phyloP scores from a whole-genome alignment of 1,140 invertebrate species.

The Atta colombica region DNA sequence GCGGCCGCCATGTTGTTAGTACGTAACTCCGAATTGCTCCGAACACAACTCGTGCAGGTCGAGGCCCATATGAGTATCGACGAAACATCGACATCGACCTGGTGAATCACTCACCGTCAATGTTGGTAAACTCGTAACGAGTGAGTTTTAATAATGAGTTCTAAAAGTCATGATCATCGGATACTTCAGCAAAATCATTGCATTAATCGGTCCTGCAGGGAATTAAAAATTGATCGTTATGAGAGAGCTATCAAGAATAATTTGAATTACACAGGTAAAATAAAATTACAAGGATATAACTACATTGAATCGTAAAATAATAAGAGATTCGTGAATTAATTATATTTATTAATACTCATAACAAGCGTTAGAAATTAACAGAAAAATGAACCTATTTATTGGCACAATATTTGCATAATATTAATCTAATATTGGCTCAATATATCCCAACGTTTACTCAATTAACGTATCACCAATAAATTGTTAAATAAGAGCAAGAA shows the following conservation, averaged over 20 bases:
- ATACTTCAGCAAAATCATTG: neutral
- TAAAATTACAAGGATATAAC: neutral
- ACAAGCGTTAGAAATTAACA: neutral
- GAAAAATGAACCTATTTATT: neutral
- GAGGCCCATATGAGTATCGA: neutral
- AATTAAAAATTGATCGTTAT: neutral
- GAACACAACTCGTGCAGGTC: neutral
- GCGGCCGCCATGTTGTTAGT: constrained; percentile 76
- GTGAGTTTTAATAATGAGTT: neutral
- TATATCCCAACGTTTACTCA: too few relatives aligned
- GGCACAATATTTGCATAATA: too few relatives aligned
- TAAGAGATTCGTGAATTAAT: too few relatives aligned
- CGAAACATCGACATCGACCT: constrained; percentile 7
- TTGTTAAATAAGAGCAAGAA: neutral
- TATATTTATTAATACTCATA: neutral
- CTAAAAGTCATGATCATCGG: neutral
- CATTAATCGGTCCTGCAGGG: too few relatives aligned
- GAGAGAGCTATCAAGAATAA: neutral
- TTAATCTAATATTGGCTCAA: too few relatives aligned
- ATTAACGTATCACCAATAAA: too few relatives aligned
- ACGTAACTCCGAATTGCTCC: constrained; percentile 57
- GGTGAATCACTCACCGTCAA: constrained; percentile 30
- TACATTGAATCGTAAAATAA: neutral
- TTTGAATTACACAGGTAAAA: neutral
- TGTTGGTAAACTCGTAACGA: neutral